A percentile compares a stretch with the other conserved stretches of the same genome.
These are phyloP conservation scores for Ferdinandea cuprea DNA, from an alignment of 2,888 invertebrate species.

Conservation along the genomic window DNA sequence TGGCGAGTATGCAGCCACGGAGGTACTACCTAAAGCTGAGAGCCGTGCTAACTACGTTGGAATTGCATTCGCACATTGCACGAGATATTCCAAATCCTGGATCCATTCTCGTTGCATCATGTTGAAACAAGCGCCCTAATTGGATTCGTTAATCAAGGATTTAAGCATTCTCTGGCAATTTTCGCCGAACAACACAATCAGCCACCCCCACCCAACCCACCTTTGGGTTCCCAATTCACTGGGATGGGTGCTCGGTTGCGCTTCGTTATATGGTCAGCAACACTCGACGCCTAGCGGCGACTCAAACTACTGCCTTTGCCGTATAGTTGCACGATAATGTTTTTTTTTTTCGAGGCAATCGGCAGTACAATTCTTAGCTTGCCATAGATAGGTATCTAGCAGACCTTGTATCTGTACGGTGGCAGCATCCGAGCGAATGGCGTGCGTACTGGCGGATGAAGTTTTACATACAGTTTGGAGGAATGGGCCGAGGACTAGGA, in stretches of 20 bases:
- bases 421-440: conserved; percentile 46
- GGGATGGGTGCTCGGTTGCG: conserved; percentile 3
- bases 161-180: conserved; percentile 78
- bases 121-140: conserved; percentile 78
- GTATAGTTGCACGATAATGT: conserved; percentile 50
- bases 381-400: conserved; percentile 1
- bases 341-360: conserved; percentile 56
- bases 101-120: conserved; percentile 75
- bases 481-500: conserved; percentile 15
- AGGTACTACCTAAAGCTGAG: conserved; percentile 65
- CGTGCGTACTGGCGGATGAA: conserved; percentile 63
- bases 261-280: conserved; percentile 52
- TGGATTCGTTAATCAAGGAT: conserved; percentile 79
- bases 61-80: conserved; percentile 73
- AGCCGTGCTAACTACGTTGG: conserved; percentile 66
- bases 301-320: conserved; percentile 40
- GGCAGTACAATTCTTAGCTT: conserved; percentile 54
- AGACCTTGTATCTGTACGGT: background rate
- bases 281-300: conserved; percentile 51
- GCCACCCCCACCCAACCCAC: conserved; percentile 21
- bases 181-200: conserved; percentile 75
- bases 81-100: conserved; percentile 71
- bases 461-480: conserved; percentile 58
- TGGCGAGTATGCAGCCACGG: conserved; percentile 46
- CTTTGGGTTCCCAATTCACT: conserved; percentile 19